Conservation (phyloP, 2,113 vertebrate genomes). For the Oncorhynchus clarkii region DNA sequence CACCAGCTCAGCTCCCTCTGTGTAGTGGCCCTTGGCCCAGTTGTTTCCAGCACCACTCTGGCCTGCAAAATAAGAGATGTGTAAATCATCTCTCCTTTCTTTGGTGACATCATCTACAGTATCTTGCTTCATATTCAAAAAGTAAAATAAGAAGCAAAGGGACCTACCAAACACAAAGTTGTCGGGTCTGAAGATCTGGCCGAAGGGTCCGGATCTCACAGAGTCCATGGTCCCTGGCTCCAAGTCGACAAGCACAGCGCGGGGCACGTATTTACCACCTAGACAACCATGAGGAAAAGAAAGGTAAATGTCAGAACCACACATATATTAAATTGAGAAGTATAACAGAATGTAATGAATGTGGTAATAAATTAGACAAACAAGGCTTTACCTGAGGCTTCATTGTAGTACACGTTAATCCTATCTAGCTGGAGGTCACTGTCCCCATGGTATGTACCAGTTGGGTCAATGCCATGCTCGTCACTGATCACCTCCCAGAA, state of each 20-base stretch:
- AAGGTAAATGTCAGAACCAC: neutral
- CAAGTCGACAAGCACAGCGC: constrained; percentile 87
- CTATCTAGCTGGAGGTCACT: constrained; percentile 88
- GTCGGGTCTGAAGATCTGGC: constrained; percentile 89
- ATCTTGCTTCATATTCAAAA: neutral
- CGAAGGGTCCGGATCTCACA: constrained; percentile 89
- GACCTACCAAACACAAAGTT: constrained; percentile 91
- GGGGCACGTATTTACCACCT: constrained; percentile 92
- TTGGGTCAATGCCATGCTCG: constrained; percentile 78
- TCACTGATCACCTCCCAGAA: constrained; percentile 82
- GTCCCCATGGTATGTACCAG: constrained; percentile 77
- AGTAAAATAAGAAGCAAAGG: too few relatives aligned
- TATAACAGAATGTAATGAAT: neutral
- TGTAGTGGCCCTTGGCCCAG: constrained; percentile 82
- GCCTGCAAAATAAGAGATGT: constrained; percentile 48
- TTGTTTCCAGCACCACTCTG: constrained; percentile 82
- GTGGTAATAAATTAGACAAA: neutral
- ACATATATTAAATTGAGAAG: neutral
- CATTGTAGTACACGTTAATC: constrained; percentile 95
- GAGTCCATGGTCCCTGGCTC: constrained; percentile 95
- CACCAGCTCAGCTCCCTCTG: constrained; percentile 79
- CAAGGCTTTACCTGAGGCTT: constrained; percentile 77
- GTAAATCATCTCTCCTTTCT: too few relatives aligned
- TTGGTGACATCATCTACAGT: neutral
- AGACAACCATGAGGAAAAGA: neutral